Percentiles rank a stretch among this genome's conserved stretches.
Conservation (phyloP, 2,888 invertebrate species). For the Neoascia interrupta region DNA sequence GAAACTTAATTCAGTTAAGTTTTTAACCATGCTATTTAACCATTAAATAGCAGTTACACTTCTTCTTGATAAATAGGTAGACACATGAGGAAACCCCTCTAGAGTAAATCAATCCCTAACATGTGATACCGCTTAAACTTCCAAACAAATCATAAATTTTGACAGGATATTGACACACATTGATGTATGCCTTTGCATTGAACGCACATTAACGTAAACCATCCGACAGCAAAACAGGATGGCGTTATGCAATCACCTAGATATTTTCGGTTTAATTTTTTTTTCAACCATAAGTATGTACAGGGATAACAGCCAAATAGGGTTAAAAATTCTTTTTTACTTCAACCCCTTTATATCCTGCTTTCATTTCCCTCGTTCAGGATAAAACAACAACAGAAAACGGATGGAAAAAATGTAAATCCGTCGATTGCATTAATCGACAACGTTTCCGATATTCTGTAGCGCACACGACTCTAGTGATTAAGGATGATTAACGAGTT, state of each 20-base stretch:
- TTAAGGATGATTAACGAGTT: conserved; percentile 66
- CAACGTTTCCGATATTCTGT: conserved; percentile 25
- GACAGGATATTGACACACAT: conserved; percentile 46
- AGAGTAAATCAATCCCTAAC: no score
- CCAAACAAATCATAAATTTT: no score
- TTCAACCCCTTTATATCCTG: conserved; percentile 46
- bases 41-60: no score
- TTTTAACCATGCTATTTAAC: no score
- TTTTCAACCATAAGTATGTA: conserved; percentile 4
- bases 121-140: no score
- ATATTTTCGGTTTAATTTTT: conserved; percentile 24
- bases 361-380: conserved; percentile 16
- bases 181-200: conserved; percentile 29
- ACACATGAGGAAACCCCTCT: no score
- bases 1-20: no score
- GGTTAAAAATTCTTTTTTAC: conserved; percentile 47
- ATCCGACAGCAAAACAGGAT: conserved; percentile 18
- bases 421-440: conserved; percentile 60
- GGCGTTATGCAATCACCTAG: conserved; percentile 27
- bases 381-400: neutral
- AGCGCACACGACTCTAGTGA: conserved; percentile 43
- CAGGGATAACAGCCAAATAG: conserved; percentile 19
- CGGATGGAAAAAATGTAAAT: conserved; percentile 27
- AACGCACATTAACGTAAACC: conserved; percentile 25
- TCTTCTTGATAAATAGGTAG: no score